Conservation (phyloP, 2,888 invertebrate genomes). For the Galeruca laticollis region DNA sequence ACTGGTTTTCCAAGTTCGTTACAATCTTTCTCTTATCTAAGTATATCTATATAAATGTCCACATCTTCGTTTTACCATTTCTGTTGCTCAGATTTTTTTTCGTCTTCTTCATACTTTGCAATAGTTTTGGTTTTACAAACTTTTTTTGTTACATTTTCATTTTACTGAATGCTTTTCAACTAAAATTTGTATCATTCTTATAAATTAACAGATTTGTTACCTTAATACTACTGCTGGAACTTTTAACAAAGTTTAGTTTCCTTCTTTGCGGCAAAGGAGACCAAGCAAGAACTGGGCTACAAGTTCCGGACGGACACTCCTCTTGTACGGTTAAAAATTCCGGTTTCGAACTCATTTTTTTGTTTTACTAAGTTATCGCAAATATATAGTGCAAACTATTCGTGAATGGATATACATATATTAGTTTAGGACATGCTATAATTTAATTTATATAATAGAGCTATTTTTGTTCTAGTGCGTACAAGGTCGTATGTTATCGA, state of each 20-base stretch:
- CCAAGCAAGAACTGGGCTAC: conserved; percentile 53
- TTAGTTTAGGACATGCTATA: neutral
- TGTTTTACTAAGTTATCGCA: neutral
- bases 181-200: neutral
- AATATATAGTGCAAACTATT: neutral
- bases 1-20: too few relatives aligned
- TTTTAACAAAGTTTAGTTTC: conserved; percentile 47
- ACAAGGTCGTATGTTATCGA: neutral
- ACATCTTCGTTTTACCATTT: too few relatives aligned
- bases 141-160: too few relatives aligned
- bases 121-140: too few relatives aligned
- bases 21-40: too few relatives aligned
- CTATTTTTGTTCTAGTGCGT: neutral
- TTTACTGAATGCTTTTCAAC: too few relatives aligned
- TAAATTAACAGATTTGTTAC: neutral
- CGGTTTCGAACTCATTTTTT: neutral
- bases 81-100: too few relatives aligned
- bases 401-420: neutral
- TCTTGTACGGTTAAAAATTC: conserved; percentile 13
- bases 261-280: conserved; percentile 55
- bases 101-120: too few relatives aligned
- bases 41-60: too few relatives aligned
- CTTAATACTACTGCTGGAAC: conserved; percentile 27
- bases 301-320: conserved; percentile 33
- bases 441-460: conserved; percentile 3